phyloP scores from a whole-genome alignment of 2,797 vertebrate species.

The Podarcis lilfordi region DNA sequence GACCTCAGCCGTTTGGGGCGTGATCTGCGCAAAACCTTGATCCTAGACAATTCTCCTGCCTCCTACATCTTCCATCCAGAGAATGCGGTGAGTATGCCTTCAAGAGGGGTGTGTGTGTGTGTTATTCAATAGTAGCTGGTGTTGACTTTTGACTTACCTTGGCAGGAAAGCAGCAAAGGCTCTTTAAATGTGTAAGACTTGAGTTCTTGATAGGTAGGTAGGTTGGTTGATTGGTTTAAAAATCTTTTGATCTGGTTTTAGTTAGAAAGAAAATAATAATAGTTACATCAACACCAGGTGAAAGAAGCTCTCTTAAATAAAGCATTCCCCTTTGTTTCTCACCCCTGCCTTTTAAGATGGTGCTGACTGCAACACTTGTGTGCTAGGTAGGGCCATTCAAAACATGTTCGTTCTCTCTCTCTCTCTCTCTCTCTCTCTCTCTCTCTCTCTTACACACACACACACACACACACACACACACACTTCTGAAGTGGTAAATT shows the following conservation, averaged over 20 bases:
- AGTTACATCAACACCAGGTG: no score
- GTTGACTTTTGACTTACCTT: not conserved
- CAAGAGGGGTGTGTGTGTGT: no score
- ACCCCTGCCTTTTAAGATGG: not conserved
- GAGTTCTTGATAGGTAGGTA: not conserved
- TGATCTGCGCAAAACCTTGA: conserved; percentile 89
- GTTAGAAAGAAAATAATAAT: not conserved
- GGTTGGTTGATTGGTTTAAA: not conserved
- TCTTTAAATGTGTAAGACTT: not conserved
- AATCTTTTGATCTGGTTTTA: not conserved
- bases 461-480: not conserved
- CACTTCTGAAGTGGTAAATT: not conserved
- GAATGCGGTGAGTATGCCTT: conserved; percentile 86
- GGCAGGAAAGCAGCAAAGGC: not conserved
- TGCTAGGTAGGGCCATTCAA: not conserved
- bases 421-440: no score
- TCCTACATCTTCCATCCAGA: conserved; percentile 94
- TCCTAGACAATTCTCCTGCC: conserved; percentile 92
- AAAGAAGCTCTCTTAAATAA: not conserved
- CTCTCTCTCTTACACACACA: no score
- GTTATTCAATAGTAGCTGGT: not conserved
- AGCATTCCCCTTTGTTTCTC: not conserved
- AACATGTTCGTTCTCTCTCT: no score
- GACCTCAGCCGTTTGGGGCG: conserved; percentile 90
- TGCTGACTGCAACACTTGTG: not conserved